Evolutionary conservation across 2,888 invertebrate species (phyloP).

Genomic region (Lycaena phlaeas): DNA sequence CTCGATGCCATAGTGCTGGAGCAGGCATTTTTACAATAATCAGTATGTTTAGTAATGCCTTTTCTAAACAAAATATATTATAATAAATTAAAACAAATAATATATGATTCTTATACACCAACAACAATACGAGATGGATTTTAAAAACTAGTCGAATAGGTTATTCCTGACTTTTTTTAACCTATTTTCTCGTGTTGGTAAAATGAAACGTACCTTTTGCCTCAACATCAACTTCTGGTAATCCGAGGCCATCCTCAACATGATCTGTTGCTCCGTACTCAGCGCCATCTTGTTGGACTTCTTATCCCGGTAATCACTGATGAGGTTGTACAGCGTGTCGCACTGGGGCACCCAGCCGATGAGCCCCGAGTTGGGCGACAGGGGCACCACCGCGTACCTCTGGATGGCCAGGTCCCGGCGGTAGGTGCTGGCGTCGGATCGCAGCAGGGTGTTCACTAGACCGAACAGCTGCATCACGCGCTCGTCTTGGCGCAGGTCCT

Average conservation of each 20-base stretch:
- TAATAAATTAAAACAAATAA: too few relatives aligned
- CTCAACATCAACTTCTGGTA: constrained; percentile 97
- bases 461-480: constrained; percentile 98
- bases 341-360: constrained; percentile 99
- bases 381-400: constrained; percentile 96
- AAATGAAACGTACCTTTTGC: constrained; percentile 91
- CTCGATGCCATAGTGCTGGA: too few relatives aligned
- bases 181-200: too few relatives aligned
- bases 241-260: constrained; percentile 97
- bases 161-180: too few relatives aligned
- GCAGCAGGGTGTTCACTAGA: constrained; percentile 93
- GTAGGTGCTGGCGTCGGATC: constrained; percentile 96
- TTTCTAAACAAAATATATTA: too few relatives aligned
- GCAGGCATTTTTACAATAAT: too few relatives aligned
- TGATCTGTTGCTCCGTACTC: constrained; percentile 97
- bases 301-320: constrained; percentile 97
- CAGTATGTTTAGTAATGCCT: too few relatives aligned
- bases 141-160: too few relatives aligned
- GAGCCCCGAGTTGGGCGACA: constrained; percentile 97
- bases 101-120: too few relatives aligned
- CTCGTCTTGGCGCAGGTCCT: constrained; percentile 98
- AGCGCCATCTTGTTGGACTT: constrained; percentile 86
- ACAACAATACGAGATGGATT: too few relatives aligned
- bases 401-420: constrained; percentile 85
- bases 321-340: constrained; percentile 97